Evolutionary conservation across 2,113 vertebrate genomes (phyloP).

Genomic region (Kryptolebias marmoratus): DNA sequence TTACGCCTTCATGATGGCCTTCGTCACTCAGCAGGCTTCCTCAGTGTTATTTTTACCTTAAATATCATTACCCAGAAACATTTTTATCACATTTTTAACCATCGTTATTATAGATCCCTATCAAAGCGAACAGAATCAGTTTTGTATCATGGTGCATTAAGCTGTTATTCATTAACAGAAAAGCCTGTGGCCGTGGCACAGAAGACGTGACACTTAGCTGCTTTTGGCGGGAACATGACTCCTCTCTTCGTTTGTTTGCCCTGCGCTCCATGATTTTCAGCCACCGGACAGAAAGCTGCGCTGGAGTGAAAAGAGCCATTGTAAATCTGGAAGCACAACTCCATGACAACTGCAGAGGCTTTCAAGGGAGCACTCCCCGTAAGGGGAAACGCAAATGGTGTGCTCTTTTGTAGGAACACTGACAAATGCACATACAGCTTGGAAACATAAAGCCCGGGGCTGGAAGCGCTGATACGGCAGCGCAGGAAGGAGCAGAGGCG

Average conservation of each 20-base stretch:
- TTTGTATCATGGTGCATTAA: conserved; percentile 31
- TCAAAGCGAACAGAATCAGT: conserved; percentile 30
- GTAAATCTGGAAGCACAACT: conserved; percentile 74
- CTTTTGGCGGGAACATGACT: conserved; percentile 14
- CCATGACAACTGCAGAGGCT: conserved; percentile 68
- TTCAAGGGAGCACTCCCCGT: conserved; percentile 35
- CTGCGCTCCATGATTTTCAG: conserved; percentile 30
- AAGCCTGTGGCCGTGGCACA: conserved; percentile 29
- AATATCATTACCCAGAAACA: conserved; percentile 34
- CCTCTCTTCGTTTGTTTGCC: conserved; percentile 10
- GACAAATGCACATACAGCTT: conserved; percentile 14
- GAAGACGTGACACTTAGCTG: conserved; percentile 9
- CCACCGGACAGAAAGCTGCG: conserved; percentile 58
- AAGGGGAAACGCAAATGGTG: conserved; percentile 32
- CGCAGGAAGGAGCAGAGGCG: conserved; percentile 35
- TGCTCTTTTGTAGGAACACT: conserved; percentile 33
- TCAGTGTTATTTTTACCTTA: conserved; percentile 32
- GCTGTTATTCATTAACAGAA: conserved; percentile 13
- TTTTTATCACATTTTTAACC: conserved; percentile 24
- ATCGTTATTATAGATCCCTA: conserved; percentile 1
- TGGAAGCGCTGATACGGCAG: conserved; percentile 50
- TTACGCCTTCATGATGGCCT: conserved; percentile 37
- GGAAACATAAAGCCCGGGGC: conserved; percentile 21
- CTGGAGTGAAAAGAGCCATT: conserved; percentile 70
- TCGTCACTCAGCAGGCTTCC: conserved; percentile 56